Evolutionary conservation across 23 tunicate genomes (phyloP), one percentile per base, ranked within the genome.

Genomic region (Ciona savignyi): DNA sequence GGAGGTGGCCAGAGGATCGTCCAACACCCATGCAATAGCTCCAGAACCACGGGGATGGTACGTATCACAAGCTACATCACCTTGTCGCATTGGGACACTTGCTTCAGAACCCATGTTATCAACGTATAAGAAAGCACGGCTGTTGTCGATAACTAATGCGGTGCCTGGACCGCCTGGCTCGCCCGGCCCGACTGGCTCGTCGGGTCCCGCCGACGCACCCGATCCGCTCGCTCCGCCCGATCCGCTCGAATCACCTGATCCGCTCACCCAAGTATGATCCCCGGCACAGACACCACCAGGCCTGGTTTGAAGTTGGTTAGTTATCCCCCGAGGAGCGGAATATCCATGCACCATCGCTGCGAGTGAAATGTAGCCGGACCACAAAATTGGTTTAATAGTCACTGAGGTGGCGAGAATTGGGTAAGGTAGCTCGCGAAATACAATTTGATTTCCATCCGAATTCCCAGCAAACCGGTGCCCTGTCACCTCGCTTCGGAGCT

Each of bases 261-360:
- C n/a, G n/a, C n/a, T n/a, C n/a, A n/a, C n/a, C n/a, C n/a, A n/a
- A n/a, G n/a, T n/a, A n/a, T n/a, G n/a, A n/a, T n/a, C n/a, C n/a
- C n/a, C n/a, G 0, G 2, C 0, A 60, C 77, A 73, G 21, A 60
- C 21, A 15, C 77, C 77, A 2, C 34, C 65, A 3, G 77, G 77
- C 9, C 77, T 33, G 23, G 32, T 11, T 27, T 73, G 66, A 22
- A 73, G 30, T 3, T 27, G 29, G 22, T 60, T 42, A 9, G 27
- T 21, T 23, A 48, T 34, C 21, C 61, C 66, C 2, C 2, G 0
- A 25, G 27, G 34, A 20, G 77, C 65, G 0, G 77, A 73, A 42
- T 73, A 73, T 2, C 77, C 77, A 73, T 73, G 77, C 22, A 51
- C 48, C 3, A 65, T 65, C 34, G 77, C 77, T 0, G 77, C 77